Percentiles rank a stretch among this genome's conserved stretches.
These are phyloP conservation scores for Onychomys arenicola DNA, from an alignment of 2,797 vertebrate genomes.

Conservation along the genomic window DNA sequence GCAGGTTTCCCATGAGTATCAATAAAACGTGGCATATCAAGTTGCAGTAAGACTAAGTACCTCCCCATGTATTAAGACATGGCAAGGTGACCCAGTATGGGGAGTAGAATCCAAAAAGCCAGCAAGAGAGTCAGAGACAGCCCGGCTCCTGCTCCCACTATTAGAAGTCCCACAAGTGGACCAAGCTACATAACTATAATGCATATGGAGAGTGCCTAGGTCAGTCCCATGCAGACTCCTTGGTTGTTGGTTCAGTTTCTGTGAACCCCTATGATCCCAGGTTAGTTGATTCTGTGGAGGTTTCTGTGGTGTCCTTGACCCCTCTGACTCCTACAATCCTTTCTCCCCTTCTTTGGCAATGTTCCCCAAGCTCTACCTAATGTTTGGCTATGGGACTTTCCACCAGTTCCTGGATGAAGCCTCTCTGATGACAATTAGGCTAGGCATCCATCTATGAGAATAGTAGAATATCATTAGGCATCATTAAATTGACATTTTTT, in stretches of 20 bases:
- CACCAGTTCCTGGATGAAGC: neutral
- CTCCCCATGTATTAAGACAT: neutral
- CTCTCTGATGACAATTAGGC: neutral
- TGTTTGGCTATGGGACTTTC: neutral
- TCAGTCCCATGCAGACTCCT: neutral
- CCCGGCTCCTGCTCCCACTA: neutral
- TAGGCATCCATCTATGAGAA: neutral
- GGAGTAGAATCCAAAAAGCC: neutral
- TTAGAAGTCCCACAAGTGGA: neutral
- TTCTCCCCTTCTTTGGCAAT: neutral
- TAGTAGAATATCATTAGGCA: neutral
- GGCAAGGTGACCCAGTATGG: neutral
- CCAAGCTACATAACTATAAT: neutral
- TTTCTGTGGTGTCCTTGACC: neutral
- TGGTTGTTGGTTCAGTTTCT: neutral
- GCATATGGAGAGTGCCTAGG: neutral
- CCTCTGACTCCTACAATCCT: neutral
- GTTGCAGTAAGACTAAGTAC: neutral
- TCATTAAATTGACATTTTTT: neutral
- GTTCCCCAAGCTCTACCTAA: neutral
- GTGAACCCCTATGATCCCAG: neutral
- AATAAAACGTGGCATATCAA: neutral
- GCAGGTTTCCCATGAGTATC: neutral
- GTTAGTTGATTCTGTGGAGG: neutral
- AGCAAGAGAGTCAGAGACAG: neutral